A percentile compares a stretch with the other conserved stretches of the same genome.
Evolutionary conservation across 2,888 invertebrate genomes (phyloP).

Genomic region (Hirtodrosophila duncani): DNA sequence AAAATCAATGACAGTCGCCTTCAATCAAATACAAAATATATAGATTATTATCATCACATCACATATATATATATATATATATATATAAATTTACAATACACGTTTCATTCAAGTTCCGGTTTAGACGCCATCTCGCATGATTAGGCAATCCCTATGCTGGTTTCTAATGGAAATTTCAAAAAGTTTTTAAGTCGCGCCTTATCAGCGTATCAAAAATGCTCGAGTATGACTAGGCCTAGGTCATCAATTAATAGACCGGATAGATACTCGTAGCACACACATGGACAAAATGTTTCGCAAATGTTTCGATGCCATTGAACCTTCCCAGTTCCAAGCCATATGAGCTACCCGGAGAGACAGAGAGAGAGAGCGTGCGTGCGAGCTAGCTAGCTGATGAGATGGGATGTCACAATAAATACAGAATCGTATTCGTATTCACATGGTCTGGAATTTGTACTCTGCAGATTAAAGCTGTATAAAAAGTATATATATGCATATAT

Average conservation of each 20-base stretch:
- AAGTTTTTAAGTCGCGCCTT: constrained; percentile 24
- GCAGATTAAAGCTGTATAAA: constrained; percentile 44
- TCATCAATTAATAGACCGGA: constrained; percentile 38
- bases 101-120: constrained; percentile 27
- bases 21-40: constrained; percentile 19
- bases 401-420: no score
- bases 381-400: no score
- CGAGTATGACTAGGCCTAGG: constrained; percentile 46
- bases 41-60: neutral
- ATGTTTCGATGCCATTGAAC: constrained; percentile 56
- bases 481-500: no score
- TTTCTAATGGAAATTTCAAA: constrained; percentile 1
- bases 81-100: neutral
- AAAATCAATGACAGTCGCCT: constrained; percentile 46
- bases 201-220: constrained; percentile 36
- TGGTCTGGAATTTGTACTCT: constrained; percentile 63
- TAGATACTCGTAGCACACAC: constrained; percentile 17
- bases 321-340: constrained; percentile 25
- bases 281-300: constrained; percentile 34
- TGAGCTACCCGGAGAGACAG: no score
- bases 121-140: constrained; percentile 5
- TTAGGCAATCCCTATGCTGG: constrained; percentile 4
- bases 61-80: neutral
- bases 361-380: no score
- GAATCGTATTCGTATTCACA: constrained; percentile 10